A percentile compares a stretch with the other conserved stretches of the same genome.
phyloP scores from a whole-genome alignment of 2,113 vertebrate genomes.

The Dasypus novemcinctus region DNA sequence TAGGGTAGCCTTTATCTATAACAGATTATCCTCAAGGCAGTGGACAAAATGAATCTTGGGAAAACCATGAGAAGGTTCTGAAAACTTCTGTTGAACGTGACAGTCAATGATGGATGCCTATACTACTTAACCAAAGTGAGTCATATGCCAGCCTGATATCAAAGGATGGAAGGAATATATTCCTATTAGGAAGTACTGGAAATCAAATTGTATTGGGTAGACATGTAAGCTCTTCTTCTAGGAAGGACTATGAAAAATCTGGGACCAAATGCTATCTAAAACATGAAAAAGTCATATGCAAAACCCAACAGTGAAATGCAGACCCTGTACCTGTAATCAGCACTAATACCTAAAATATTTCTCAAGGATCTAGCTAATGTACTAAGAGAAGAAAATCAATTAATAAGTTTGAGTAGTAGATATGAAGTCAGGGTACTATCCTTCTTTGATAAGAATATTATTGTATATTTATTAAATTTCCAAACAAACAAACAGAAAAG shows the following conservation, averaged over 20 bases:
- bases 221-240: neutral
- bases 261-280: neutral
- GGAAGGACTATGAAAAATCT: neutral
- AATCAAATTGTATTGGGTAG: neutral
- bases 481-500: neutral
- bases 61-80: neutral
- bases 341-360: neutral
- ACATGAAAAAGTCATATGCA: neutral
- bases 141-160: neutral
- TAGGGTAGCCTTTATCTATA: neutral
- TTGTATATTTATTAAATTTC: neutral
- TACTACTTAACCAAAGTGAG: neutral
- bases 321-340: neutral
- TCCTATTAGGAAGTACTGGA: neutral
- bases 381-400: neutral
- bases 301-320: neutral
- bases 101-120: too few species aligned
- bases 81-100: neutral
- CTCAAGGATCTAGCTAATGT: neutral
- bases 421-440: neutral
- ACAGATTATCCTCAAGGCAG: neutral
- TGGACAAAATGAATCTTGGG: neutral
- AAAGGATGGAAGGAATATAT: neutral
- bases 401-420: neutral
- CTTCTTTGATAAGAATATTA: neutral